Conservation (phyloP, 92 coral and sea anemone species). For the Virgularia gustaviana region DNA sequence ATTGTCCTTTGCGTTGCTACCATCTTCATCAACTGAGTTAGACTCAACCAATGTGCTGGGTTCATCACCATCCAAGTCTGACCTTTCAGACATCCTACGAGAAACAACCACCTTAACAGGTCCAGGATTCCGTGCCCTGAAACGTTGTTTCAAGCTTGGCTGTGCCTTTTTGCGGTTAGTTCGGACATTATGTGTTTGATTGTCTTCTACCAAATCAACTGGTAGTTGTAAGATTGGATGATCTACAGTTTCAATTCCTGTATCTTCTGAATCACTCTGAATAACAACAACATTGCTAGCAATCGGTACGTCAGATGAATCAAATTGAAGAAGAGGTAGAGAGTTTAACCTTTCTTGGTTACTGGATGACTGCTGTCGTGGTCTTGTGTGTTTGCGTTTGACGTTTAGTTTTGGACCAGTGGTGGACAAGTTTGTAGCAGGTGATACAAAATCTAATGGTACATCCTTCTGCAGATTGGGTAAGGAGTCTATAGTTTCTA, state of each 20-base stretch:
- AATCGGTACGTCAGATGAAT: conserved; percentile 16
- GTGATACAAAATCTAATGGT: too few relatives aligned
- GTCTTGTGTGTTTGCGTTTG: too few relatives aligned
- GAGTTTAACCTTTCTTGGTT: too few relatives aligned
- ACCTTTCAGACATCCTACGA: conserved; percentile 1
- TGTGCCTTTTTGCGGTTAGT: background rate
- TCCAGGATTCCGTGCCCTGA: background rate
- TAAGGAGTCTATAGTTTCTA: too few relatives aligned
- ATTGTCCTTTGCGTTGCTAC: background rate
- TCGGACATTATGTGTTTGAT: background rate
- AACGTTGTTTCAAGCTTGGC: background rate
- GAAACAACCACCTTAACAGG: conserved; percentile 14
- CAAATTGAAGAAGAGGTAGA: too few relatives aligned
- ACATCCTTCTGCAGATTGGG: too few relatives aligned
- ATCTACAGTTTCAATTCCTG: background rate
- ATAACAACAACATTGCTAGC: conserved; percentile 31
- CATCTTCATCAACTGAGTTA: background rate
- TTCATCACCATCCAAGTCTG: background rate
- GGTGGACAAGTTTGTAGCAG: too few relatives aligned
- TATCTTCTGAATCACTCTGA: background rate
- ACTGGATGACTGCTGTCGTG: too few relatives aligned
- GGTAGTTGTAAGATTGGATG: conserved; percentile 33
- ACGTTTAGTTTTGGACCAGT: too few relatives aligned
- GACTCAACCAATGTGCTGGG: background rate
- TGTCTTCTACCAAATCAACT: conserved; percentile 12